Evolutionary conservation across 2,113 vertebrate species (phyloP).

Genomic region (Danio rerio): DNA sequence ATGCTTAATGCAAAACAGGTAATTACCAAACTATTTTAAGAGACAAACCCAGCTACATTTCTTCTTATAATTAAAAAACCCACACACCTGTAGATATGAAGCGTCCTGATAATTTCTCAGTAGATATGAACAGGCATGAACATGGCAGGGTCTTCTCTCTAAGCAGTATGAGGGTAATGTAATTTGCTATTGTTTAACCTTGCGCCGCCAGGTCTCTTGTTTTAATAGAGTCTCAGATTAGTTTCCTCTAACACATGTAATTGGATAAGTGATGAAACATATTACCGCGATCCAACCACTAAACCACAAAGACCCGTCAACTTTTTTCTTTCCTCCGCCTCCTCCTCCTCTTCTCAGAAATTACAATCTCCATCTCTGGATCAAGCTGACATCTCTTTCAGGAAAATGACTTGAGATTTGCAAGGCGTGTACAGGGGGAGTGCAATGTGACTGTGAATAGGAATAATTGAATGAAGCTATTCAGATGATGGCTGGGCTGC

Average conservation of each 20-base stretch:
- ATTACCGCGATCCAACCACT: conserved; percentile 60
- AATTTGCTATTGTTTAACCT: conserved; percentile 79
- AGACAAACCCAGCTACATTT: too few relatives aligned
- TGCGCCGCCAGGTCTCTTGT: conserved; percentile 72
- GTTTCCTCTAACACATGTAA: conserved; percentile 74
- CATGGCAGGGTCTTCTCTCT: conserved; percentile 31
- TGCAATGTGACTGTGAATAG: neutral
- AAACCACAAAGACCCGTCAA: conserved; percentile 28
- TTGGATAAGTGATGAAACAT: conserved; percentile 76
- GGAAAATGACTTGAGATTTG: neutral
- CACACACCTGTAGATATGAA: too few relatives aligned
- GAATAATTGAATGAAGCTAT: neutral
- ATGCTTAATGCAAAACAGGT: too few relatives aligned
- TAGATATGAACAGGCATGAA: conserved; percentile 58
- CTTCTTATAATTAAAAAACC: too few relatives aligned
- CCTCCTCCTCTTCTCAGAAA: neutral
- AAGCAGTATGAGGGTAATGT: conserved; percentile 62
- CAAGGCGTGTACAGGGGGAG: neutral
- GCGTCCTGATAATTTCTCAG: conserved; percentile 56
- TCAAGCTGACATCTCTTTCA: neutral
- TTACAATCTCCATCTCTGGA: conserved; percentile 1
- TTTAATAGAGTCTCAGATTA: conserved; percentile 79
- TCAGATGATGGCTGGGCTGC: neutral
- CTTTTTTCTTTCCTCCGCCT: neutral
- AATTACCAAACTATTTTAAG: too few relatives aligned